Percentiles rank a stretch among this genome's conserved stretches.
Conservation (phyloP, 92 coral and sea anemone genomes). For the Epizoanthus ramosus region DNA sequence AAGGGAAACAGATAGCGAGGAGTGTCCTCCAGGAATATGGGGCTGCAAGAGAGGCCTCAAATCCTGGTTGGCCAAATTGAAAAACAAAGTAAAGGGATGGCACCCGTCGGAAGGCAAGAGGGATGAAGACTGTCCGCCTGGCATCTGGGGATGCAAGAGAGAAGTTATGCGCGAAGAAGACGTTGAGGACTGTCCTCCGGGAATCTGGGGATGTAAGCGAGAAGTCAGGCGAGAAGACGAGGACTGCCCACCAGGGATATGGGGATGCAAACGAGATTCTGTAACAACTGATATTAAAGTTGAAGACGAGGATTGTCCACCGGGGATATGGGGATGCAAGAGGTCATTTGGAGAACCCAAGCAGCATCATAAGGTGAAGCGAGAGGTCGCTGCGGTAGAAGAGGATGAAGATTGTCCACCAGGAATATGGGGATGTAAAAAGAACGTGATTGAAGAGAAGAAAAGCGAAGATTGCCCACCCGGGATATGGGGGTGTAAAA, state of each 20-base stretch:
- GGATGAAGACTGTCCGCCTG: conserved; percentile 26
- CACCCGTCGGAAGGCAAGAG: background rate
- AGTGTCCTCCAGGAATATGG: conserved; percentile 36
- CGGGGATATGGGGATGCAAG: conserved; percentile 26
- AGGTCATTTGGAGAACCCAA: background rate
- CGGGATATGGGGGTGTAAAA: conserved; percentile 28
- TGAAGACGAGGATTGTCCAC: conserved; percentile 18
- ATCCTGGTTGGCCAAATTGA: background rate
- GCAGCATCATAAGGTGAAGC: conserved; percentile 9
- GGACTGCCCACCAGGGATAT: conserved; percentile 29
- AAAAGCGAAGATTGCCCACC: conserved; percentile 28
- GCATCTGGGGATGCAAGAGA: conserved; percentile 40
- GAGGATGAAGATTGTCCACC: conserved; percentile 10
- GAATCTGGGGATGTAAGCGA: conserved; percentile 35
- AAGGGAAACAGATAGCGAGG: conserved; percentile 3
- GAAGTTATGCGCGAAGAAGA: background rate
- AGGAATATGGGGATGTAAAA: conserved; percentile 18
- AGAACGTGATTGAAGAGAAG: conserved; percentile 1
- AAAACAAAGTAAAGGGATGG: background rate
- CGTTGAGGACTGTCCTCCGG: conserved; percentile 29
- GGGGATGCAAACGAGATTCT: conserved; percentile 10
- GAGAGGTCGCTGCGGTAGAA: background rate
- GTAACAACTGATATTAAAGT: background rate
- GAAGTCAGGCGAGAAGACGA: background rate
- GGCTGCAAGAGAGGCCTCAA: conserved; percentile 32